Evolutionary conservation across 2,888 invertebrate genomes (phyloP).

Genomic region (Troides aeacus): DNA sequence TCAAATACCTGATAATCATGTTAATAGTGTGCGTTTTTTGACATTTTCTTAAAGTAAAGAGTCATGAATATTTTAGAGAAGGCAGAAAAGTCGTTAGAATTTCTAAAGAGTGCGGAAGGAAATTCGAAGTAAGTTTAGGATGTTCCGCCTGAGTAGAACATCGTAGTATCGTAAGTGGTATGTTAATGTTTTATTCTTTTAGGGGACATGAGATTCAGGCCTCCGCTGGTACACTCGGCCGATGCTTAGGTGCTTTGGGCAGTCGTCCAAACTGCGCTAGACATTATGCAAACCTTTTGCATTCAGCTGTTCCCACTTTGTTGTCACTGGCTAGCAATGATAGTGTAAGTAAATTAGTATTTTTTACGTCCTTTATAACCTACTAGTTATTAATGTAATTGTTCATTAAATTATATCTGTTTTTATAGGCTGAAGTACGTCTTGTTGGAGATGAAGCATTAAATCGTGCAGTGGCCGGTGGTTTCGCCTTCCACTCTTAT

Average conservation of each 20-base stretch:
- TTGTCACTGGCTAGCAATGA: conserved; percentile 71
- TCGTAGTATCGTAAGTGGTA: background rate
- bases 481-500: conserved; percentile 70
- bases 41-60: conserved; percentile 27
- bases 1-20: conserved; percentile 42
- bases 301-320: conserved; percentile 64
- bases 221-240: conserved; percentile 68
- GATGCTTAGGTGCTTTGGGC: conserved; percentile 69
- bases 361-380: background rate
- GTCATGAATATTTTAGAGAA: conserved; percentile 74
- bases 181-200: conserved; percentile 24
- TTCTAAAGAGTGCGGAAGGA: conserved; percentile 63
- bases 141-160: conserved; percentile 11
- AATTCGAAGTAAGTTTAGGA: conserved; percentile 58
- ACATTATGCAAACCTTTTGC: conserved; percentile 68
- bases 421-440: conserved; percentile 69
- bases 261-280: conserved; percentile 65
- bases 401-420: background rate
- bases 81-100: conserved; percentile 73
- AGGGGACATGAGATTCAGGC: conserved; percentile 72
- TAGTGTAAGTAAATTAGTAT: conserved; percentile 62
- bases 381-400: conserved; percentile 7
- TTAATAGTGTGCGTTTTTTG: conserved; percentile 27
- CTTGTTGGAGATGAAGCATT: conserved; percentile 74
- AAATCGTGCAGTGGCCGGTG: conserved; percentile 71